Evolutionary conservation across 2,113 vertebrate genomes (phyloP), one percentile per base, ranked within the genome.

Genomic region (Tapirus terrestris): DNA sequence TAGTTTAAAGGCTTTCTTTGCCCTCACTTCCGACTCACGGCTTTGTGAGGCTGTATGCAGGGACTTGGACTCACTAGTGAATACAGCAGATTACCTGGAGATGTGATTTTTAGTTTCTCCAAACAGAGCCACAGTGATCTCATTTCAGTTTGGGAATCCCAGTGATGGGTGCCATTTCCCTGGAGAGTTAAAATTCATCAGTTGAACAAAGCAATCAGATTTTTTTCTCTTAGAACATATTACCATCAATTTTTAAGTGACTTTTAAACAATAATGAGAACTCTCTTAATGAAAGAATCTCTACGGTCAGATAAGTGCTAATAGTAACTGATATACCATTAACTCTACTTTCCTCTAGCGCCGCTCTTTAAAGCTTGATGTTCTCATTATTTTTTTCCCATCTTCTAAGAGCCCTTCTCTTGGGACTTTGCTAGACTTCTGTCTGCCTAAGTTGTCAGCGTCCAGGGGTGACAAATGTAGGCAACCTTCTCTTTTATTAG

Each of bases 231-330:
- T 96, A 95, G 43, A 96, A 79, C 61, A 53, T 94, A 96, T 98
- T 98, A 90, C 29, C 94, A 77, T 97, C 94, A 93, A 90, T 95
- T 97, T 96, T 92, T 95, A 98, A 98, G 97, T 96, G 96, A 95
- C 80, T 98, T 98, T 97, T 98, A 96, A 97, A 91, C 91, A 98
- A 98, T 97, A 63, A 48, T 67, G 61, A 98, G 85, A 76, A 95
- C n/a, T 48, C 96, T 98, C 97, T 89, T 98, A 97, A 98, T 98
- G 89, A 96, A 97, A 91, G 92, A 96, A 97, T 90, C 53, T 90
- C 92, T 96, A 80, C 90, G 87, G 60, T 95, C 91, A 95, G 58
- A 89, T 96, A 97, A 97, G 95, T 96, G 84, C 96, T 96, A 53
- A 94, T 98, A 85, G 56, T 95, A 94, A 48, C 97, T 63, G 84